phyloP scores from a whole-genome alignment of 2,888 invertebrate species.

The Hololepta plana region DNA sequence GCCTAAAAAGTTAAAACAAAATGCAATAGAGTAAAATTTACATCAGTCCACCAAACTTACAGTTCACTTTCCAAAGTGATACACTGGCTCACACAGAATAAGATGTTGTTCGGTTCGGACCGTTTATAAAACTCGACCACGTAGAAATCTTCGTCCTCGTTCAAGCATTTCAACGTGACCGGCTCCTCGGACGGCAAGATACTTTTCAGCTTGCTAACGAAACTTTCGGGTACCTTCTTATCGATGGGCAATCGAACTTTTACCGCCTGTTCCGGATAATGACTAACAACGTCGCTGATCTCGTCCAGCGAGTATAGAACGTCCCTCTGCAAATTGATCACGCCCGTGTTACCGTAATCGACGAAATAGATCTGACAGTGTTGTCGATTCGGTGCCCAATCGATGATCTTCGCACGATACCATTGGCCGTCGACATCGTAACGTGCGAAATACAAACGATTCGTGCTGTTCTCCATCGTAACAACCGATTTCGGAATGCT shows the following conservation, averaged over 20 bases:
- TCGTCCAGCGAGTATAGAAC: slow-evolving; percentile 29
- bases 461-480: slow-evolving; percentile 21
- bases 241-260: slow-evolving; percentile 13
- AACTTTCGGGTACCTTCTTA: slow-evolving; percentile 15
- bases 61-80: slow-evolving; percentile 35
- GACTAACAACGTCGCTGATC: slow-evolving; percentile 22
- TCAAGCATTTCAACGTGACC: slow-evolving; percentile 32
- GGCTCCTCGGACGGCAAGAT: slow-evolving; percentile 37
- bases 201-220: slow-evolving; percentile 20
- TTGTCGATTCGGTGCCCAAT: slow-evolving; percentile 22
- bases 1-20: too few species aligned
- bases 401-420: slow-evolving; percentile 31
- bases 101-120: slow-evolving; percentile 38
- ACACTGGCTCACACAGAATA: slow-evolving; percentile 53
- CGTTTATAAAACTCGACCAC: slow-evolving; percentile 53
- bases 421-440: slow-evolving; percentile 24
- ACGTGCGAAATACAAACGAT: slow-evolving; percentile 29
- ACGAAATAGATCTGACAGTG: slow-evolving; percentile 34
- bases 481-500: slow-evolving; percentile 5
- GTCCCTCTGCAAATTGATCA: slow-evolving; percentile 20
- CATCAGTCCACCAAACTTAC: slow-evolving; percentile 1
- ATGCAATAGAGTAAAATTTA: too few species aligned
- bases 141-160: slow-evolving; percentile 21
- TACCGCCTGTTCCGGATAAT: slow-evolving; percentile 28
- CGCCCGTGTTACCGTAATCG: slow-evolving; percentile 33